Evolutionary conservation across 2,113 vertebrate species (phyloP).

Genomic region (Puma concolor): DNA sequence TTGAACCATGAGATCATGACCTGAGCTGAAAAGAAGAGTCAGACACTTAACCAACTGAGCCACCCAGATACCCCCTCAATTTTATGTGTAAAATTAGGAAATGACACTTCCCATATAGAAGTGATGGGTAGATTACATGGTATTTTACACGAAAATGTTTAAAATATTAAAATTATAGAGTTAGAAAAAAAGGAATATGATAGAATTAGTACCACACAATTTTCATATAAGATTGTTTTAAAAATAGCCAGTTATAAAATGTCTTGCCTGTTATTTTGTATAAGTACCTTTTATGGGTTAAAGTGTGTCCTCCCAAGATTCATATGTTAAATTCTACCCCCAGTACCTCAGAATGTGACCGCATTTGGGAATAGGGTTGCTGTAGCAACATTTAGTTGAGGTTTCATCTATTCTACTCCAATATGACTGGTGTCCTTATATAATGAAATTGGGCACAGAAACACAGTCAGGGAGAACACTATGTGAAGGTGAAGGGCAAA

Average conservation of each 20-base stretch:
- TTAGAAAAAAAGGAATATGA: not conserved
- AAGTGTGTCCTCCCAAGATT: not conserved
- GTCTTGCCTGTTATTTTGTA: not conserved
- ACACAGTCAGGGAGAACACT: not conserved
- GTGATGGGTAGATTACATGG: too few relatives aligned
- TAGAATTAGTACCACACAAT: not conserved
- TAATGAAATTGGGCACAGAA: too few relatives aligned
- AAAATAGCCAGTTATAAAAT: not conserved
- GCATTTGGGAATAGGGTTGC: not conserved
- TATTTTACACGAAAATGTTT: not conserved
- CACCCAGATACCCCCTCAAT: not conserved
- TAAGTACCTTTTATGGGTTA: not conserved
- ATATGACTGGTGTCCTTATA: too few relatives aligned
- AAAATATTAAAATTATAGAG: not conserved
- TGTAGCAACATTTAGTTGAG: not conserved
- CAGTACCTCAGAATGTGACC: not conserved
- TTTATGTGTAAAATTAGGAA: not conserved
- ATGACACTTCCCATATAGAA: not conserved
- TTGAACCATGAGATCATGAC: too few relatives aligned
- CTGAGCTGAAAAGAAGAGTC: too few relatives aligned
- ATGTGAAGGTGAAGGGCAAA: fast-evolving
- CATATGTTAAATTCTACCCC: not conserved
- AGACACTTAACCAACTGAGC: too few relatives aligned
- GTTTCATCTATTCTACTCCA: not conserved
- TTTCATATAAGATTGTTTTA: not conserved